Percentiles rank a stretch among this genome's conserved stretches.
Evolutionary conservation across 2,888 invertebrate species (phyloP).

Genomic region (Lydus trimaculatus): DNA sequence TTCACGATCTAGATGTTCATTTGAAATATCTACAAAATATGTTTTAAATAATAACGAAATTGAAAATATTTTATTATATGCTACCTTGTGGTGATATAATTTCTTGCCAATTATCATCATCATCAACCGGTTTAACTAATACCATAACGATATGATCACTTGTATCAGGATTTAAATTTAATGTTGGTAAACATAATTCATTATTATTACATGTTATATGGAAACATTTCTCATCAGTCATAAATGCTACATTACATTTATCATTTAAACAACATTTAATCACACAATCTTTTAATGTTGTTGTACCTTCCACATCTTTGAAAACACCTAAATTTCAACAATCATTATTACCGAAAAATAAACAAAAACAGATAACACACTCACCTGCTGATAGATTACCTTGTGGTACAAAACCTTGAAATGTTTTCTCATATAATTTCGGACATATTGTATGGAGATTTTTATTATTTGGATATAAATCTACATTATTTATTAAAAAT

Average conservation of each 20-base stretch:
- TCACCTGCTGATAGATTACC: slow-evolving; percentile 56
- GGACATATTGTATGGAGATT: slow-evolving; percentile 49
- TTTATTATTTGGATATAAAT: slow-evolving; percentile 31
- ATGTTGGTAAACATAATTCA: slow-evolving; percentile 74
- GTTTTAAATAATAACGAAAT: too few species aligned
- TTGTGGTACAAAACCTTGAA: slow-evolving; percentile 54
- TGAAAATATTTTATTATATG: too few species aligned
- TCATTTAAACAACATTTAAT: slow-evolving; percentile 71
- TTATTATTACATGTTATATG: slow-evolving; percentile 77
- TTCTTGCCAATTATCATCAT: slow-evolving; percentile 64
- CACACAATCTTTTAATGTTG: slow-evolving; percentile 70
- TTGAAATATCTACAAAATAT: slow-evolving; percentile 25
- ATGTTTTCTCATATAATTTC: slow-evolving; percentile 49
- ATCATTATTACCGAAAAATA: slow-evolving; percentile 30
- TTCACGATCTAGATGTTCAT: slow-evolving; percentile 30
- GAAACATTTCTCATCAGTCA: slow-evolving; percentile 78
- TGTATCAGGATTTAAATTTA: slow-evolving; percentile 65
- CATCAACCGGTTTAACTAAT: slow-evolving; percentile 73
- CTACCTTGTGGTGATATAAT: slow-evolving; percentile 52
- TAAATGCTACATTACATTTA: slow-evolving; percentile 81
- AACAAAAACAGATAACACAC: slow-evolving; percentile 21
- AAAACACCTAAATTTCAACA: slow-evolving; percentile 56
- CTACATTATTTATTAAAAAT: neutral
- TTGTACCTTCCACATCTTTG: slow-evolving; percentile 64
- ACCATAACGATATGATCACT: slow-evolving; percentile 77